Base-by-base conservation (phyloP, 2,888 invertebrate genomes). In the Halictus ligatus region DNA sequence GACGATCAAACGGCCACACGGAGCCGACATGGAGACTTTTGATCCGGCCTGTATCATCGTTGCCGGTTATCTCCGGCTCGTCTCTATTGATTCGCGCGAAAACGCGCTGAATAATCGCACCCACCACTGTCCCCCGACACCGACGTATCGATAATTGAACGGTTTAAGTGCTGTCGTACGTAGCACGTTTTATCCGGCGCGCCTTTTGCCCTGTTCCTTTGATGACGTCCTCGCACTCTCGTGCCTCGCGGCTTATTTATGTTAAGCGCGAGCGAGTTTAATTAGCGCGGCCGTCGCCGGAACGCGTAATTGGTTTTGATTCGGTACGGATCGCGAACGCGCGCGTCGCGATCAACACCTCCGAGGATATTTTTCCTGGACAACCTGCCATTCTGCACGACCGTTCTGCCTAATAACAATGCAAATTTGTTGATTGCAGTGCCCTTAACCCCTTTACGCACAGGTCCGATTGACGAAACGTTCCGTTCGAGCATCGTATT, bases 291-390 rank as follows among this genome's bases (percentile, higher is more conserved):
- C 83, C 81, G 83, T 58, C 78, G 54, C 78, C 80, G 79, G 87
- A 64, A 64, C 18, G 8, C 90, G 89, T 91, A 92, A 92, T 92
- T 92, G 89, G 85, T 91, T 92, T 90, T 83, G 87, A 85, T 85
- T 87, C 89, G 85, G 89, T 89, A 85, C 84, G 58, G 84, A 84
- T 13, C 69, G 60, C 35, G 69, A 21, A 43, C 71, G 40, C 21
- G 21, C 13, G 40, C 71, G 43, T 6, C n/a, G 10, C n/a, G 40
- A n/a, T 13, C n/a, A 43, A 5, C 40, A 7, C 13, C n/a, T 13
- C 43, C 6, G 29, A 71, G 48, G 8, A 58, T 64, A 80, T 35
- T 74, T 69, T 79, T 21, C 60, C 60, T 29, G 43, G 72, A 50
- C 75, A 40, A 12, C 21, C 6, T 5, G 69, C 29, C 7, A 7